Conservation (phyloP, 2,797 vertebrate species). For the Synanceia verrucosa region DNA sequence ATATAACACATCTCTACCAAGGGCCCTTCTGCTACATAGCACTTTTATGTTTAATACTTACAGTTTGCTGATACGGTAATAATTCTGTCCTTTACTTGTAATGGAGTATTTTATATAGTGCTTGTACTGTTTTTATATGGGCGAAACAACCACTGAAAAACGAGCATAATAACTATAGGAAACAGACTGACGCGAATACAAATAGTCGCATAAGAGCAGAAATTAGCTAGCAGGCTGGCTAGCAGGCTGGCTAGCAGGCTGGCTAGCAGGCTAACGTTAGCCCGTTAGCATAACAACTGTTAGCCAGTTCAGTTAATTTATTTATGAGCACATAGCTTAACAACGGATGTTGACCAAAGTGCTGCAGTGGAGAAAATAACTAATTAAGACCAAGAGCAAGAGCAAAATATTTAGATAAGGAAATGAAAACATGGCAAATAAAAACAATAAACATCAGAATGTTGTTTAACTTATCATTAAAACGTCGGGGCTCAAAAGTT, state of each 20-base stretch:
- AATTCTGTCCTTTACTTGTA: too few relatives aligned
- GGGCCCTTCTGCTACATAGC: neutral
- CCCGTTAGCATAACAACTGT: neutral
- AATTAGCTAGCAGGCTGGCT: too few relatives aligned
- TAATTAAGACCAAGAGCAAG: too few relatives aligned
- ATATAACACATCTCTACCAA: too few relatives aligned
- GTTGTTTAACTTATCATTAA: neutral
- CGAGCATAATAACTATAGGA: neutral
- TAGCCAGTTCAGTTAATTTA: neutral
- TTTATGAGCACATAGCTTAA: neutral
- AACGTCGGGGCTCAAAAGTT: too few relatives aligned
- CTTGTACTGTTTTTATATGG: neutral
- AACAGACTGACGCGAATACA: neutral
- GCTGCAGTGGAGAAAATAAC: too few relatives aligned
- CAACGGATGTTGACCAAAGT: too few relatives aligned
- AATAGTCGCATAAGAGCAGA: too few relatives aligned
- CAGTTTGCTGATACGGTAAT: neutral
- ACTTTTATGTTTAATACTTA: neutral
- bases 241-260: too few relatives aligned
- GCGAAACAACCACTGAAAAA: neutral
- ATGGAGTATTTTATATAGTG: neutral
- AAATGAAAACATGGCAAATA: too few relatives aligned
- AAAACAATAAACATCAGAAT: too few relatives aligned
- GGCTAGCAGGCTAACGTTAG: neutral
- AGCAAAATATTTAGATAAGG: too few relatives aligned